Conservation (phyloP, 2,888 invertebrate genomes). For the Petrolisthes cinctipes region DNA sequence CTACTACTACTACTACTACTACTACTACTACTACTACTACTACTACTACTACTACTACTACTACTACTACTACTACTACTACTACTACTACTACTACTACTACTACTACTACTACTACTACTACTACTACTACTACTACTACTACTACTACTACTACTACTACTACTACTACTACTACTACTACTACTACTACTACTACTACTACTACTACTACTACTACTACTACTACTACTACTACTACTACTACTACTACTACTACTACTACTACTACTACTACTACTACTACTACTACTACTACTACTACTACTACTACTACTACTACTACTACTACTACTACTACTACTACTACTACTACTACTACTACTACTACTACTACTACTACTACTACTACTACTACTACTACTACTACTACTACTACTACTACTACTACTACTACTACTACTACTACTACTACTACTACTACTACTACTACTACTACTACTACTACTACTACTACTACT, state of each 20-base stretch:
- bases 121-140: conserved; percentile 30
- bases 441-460: conserved; percentile 25
- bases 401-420: conserved; percentile 30
- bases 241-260: conserved; percentile 31
- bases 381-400: conserved; percentile 29
- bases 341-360: conserved; percentile 20
- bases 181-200: conserved; percentile 31
- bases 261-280: conserved; percentile 25
- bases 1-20: too few species aligned
- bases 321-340: conserved; percentile 30
- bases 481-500: not conserved
- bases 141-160: conserved; percentile 25
- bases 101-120: conserved; percentile 28
- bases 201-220: conserved; percentile 31
- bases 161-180: conserved; percentile 9
- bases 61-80: conserved; percentile 12
- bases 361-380: conserved; percentile 25
- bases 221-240: conserved; percentile 22
- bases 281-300: conserved; percentile 27
- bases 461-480: not conserved
- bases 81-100: conserved; percentile 27
- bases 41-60: not conserved
- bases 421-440: conserved; percentile 25
- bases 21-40: too few species aligned
- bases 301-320: conserved; percentile 20